Evolutionary conservation across 2,888 invertebrate species (phyloP).

Genomic region (Masnerella sp.): DNA sequence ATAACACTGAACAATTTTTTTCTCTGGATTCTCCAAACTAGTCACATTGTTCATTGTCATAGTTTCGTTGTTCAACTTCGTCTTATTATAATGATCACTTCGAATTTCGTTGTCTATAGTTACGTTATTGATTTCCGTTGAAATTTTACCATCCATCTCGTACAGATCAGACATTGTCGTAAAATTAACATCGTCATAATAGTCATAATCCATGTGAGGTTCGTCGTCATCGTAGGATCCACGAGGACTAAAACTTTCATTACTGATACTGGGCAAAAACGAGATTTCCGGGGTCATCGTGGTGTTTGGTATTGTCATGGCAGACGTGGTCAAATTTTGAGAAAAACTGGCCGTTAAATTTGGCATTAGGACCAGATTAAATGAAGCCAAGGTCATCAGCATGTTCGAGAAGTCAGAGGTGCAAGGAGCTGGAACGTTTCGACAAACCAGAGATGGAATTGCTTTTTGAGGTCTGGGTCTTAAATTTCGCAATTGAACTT

Average conservation of each 20-base stretch:
- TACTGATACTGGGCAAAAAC: slow-evolving; percentile 4
- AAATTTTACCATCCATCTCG: no score
- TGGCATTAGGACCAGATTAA: slow-evolving; percentile 75
- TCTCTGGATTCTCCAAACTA: slow-evolving; percentile 2
- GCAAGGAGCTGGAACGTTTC: slow-evolving; percentile 69
- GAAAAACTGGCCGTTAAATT: slow-evolving; percentile 38
- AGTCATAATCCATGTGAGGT: slow-evolving; percentile 63
- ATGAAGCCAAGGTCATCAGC: slow-evolving; percentile 74
- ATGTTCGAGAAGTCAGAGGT: slow-evolving; percentile 68
- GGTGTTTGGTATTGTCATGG: slow-evolving; percentile 26
- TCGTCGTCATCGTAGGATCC: slow-evolving; percentile 56
- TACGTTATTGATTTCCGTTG: background rate
- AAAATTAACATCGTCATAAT: slow-evolving; percentile 55
- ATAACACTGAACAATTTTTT: slow-evolving; percentile 63
- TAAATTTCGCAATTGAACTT: slow-evolving; percentile 45
- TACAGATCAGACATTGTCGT: slow-evolving; percentile 14
- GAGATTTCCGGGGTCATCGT: slow-evolving; percentile 13
- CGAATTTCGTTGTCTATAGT: background rate
- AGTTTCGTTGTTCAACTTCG: background rate
- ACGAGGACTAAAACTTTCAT: slow-evolving; percentile 3
- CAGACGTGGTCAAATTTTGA: slow-evolving; percentile 3
- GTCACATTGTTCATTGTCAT: background rate
- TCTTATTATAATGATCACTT: background rate
- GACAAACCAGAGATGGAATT: slow-evolving; percentile 60
- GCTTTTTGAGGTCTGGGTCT: slow-evolving; percentile 45